A percentile compares a stretch with the other conserved stretches of the same genome.
Evolutionary conservation across 2,888 invertebrate genomes (phyloP).

Genomic region (Gymnoscelis rufifasciata): DNA sequence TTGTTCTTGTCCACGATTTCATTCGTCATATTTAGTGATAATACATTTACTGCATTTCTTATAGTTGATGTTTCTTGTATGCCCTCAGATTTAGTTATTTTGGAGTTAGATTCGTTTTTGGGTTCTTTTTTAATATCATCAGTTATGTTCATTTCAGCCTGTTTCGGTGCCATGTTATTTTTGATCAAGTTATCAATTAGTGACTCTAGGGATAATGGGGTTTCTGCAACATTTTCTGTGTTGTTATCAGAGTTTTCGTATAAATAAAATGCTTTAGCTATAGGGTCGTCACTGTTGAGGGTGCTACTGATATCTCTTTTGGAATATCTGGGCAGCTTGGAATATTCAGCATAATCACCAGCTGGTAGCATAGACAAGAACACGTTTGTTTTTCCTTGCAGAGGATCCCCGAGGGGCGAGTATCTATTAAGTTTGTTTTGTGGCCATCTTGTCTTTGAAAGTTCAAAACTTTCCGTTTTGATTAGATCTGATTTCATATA

Average conservation of each 20-base stretch:
- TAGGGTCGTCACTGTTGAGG: constrained; percentile 30
- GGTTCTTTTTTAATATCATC: constrained; percentile 8
- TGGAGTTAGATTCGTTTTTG: too few species aligned
- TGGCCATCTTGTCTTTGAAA: constrained; percentile 58
- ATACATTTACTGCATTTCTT: constrained; percentile 16
- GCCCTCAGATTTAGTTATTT: neutral
- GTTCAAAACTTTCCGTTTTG: constrained; percentile 42
- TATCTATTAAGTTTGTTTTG: constrained; percentile 32
- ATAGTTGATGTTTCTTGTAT: neutral
- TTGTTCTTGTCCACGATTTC: constrained; percentile 39
- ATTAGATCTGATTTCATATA: constrained; percentile 46
- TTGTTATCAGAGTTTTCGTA: constrained; percentile 35
- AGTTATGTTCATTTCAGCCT: constrained; percentile 21
- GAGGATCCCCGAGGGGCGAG: constrained; percentile 2
- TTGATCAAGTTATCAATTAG: constrained; percentile 54
- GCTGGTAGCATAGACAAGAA: constrained; percentile 29
- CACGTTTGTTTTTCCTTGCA: constrained; percentile 22
- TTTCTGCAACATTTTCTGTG: constrained; percentile 22
- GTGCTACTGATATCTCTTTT: constrained; percentile 49
- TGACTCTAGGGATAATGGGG: constrained; percentile 44
- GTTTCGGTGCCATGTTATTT: constrained; percentile 38
- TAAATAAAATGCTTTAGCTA: constrained; percentile 34
- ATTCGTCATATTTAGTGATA: constrained; percentile 36
- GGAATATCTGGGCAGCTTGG: constrained; percentile 45
- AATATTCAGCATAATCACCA: constrained; percentile 25